phyloP scores from a whole-genome alignment of 2,888 invertebrate genomes.

The Shargacucullia verbasci region DNA sequence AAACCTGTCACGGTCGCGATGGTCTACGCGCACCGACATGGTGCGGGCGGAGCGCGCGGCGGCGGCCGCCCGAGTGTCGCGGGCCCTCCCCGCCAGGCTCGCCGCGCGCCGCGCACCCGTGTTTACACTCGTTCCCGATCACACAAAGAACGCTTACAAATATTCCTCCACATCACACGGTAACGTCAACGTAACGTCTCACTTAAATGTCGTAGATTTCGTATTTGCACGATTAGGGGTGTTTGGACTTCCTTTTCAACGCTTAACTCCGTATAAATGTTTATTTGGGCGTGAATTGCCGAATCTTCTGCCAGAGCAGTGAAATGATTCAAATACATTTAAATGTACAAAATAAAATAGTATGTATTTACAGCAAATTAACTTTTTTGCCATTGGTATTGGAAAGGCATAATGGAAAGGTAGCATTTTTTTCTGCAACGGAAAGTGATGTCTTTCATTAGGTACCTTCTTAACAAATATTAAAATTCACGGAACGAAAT shows the following conservation, averaged over 20 bases:
- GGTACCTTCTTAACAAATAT: too few species aligned
- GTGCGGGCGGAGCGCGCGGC: constrained; percentile 86
- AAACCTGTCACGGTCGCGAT: constrained; percentile 85
- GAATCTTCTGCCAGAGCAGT: constrained; percentile 41
- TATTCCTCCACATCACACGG: constrained; percentile 77
- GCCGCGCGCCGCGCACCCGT: constrained; percentile 73
- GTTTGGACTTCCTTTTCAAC: constrained; percentile 73
- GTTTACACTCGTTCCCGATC: constrained; percentile 84
- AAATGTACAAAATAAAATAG: constrained; percentile 18
- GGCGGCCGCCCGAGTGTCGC: constrained; percentile 86
- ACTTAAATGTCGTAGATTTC: constrained; percentile 70
- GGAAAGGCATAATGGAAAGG: too few species aligned
- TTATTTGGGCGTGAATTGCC: constrained; percentile 64
- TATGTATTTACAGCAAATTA: not conserved
- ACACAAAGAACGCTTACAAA: constrained; percentile 82
- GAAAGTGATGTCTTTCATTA: not conserved
- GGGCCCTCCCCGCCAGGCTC: constrained; percentile 65
- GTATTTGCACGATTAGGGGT: constrained; percentile 78
- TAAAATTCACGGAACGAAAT: not conserved
- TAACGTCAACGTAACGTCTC: constrained; percentile 71
- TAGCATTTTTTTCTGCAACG: not conserved
- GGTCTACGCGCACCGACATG: constrained; percentile 86
- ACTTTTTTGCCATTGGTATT: not conserved
- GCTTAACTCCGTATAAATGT: constrained; percentile 69
- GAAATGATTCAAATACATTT: constrained; percentile 21